A percentile compares a stretch with the other conserved stretches of the same genome.
These are phyloP conservation scores for Pantherophis alleghaniensis DNA, from an alignment of 2,797 vertebrate genomes.

Conservation along the genomic window DNA sequence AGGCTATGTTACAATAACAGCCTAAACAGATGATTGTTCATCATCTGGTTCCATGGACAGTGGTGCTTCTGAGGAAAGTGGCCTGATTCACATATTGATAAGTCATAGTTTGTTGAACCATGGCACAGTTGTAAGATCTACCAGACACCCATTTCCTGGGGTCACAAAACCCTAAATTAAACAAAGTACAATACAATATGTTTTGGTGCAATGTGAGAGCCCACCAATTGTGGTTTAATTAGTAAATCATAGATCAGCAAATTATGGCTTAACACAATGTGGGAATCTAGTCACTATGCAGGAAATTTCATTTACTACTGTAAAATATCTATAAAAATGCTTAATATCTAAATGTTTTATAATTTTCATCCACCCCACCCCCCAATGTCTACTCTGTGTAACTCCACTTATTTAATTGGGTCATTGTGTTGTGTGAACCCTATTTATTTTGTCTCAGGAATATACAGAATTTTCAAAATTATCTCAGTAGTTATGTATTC, in stretches of 20 bases:
- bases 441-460: neutral
- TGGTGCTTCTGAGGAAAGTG: neutral
- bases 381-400: neutral
- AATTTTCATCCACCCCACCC: neutral
- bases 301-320: neutral
- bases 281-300: neutral
- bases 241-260: neutral
- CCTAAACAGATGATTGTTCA: neutral
- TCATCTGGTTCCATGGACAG: neutral
- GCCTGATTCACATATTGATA: neutral
- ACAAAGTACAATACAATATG: neutral
- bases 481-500: neutral
- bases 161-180: neutral
- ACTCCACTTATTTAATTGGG: neutral
- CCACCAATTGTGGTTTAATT: neutral
- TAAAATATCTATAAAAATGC: neutral
- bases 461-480: neutral
- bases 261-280: neutral
- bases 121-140: neutral
- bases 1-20: neutral
- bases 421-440: neutral
- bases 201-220: neutral
- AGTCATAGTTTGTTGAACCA: neutral
- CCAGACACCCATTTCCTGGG: neutral
- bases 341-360: neutral